Conservation (phyloP, 2,888 invertebrate species). For the Tineola bisselliella region DNA sequence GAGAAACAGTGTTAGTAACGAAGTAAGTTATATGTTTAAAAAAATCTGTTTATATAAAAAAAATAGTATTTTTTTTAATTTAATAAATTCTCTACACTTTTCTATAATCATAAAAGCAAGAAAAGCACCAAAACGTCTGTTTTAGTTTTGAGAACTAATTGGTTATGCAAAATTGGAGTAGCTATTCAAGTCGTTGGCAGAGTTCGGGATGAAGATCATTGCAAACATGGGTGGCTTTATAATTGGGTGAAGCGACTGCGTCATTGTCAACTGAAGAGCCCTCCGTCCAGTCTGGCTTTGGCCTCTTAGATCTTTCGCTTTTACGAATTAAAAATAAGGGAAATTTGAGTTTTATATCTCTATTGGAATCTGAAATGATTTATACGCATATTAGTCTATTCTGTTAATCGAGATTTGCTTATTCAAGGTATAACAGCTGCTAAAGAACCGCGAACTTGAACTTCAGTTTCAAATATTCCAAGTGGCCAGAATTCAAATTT, state of each 20-base stretch:
- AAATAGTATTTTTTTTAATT: too few species aligned
- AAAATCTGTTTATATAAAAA: too few species aligned
- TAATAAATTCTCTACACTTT: not conserved
- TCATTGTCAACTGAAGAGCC: conserved; percentile 25
- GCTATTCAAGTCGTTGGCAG: conserved; percentile 55
- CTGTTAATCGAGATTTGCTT: too few species aligned
- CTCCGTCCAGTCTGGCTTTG: conserved; percentile 21
- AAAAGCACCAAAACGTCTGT: conserved; percentile 25
- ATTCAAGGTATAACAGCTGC: too few species aligned
- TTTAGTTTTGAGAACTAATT: conserved; percentile 61
- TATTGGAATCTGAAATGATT: too few species aligned
- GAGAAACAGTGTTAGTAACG: too few species aligned
- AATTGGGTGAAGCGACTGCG: conserved; percentile 35
- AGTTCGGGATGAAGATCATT: conserved; percentile 37
- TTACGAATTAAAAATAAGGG: conserved; percentile 13
- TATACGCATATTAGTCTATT: too few species aligned
- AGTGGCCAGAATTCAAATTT: too few species aligned
- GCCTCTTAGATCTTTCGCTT: conserved; percentile 13
- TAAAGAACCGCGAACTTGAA: too few species aligned
- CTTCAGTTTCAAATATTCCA: too few species aligned
- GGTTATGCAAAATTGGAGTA: conserved; percentile 63
- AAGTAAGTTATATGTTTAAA: too few species aligned
- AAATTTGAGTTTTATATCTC: too few species aligned
- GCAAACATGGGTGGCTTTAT: conserved; percentile 41
- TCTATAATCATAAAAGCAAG: conserved; percentile 20